Conservation (phyloP, 1,140 invertebrate genomes). For the Drosophila bifasciata region DNA sequence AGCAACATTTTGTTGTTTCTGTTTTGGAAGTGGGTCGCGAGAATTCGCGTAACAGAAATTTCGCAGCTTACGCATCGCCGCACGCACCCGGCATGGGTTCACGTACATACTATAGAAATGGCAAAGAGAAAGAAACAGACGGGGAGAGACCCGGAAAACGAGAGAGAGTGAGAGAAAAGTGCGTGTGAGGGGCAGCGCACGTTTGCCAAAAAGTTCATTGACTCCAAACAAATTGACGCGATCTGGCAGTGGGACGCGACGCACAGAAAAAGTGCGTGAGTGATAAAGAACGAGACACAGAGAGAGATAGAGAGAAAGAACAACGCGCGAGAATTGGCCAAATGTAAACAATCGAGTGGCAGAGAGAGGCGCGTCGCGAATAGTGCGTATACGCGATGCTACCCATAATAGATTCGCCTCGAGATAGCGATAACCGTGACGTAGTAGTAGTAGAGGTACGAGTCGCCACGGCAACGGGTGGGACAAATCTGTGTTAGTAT, state of each 20-base stretch:
- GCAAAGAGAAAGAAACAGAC: background rate
- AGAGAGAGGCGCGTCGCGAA: conserved; percentile 60
- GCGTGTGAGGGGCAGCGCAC: conserved; percentile 29
- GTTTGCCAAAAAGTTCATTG: conserved; percentile 70
- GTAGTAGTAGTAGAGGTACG: conserved; percentile 1
- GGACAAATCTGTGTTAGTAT: background rate
- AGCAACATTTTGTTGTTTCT: conserved; percentile 17
- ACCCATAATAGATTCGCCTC: background rate
- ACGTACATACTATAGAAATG: no score
- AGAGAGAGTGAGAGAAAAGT: conserved; percentile 13
- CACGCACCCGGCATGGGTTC: conserved; percentile 45
- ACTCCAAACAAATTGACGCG: conserved; percentile 68
- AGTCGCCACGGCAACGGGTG: conserved; percentile 17
- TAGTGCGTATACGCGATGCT: conserved; percentile 51
- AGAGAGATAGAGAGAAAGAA: conserved; percentile 2
- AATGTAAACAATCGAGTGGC: conserved; percentile 62
- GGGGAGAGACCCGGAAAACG: conserved; percentile 1
- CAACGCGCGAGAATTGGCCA: conserved; percentile 13
- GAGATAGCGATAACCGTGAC: conserved; percentile 41
- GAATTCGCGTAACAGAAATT: conserved; percentile 46
- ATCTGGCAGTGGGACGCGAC: conserved; percentile 28
- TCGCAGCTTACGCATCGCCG: conserved; percentile 56
- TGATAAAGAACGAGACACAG: background rate
- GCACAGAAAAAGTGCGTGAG: conserved; percentile 50
- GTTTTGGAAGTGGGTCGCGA: conserved; percentile 53